Base-by-base conservation (phyloP, 2,113 vertebrate species). In the Dolichallabes microphthalmus region DNA sequence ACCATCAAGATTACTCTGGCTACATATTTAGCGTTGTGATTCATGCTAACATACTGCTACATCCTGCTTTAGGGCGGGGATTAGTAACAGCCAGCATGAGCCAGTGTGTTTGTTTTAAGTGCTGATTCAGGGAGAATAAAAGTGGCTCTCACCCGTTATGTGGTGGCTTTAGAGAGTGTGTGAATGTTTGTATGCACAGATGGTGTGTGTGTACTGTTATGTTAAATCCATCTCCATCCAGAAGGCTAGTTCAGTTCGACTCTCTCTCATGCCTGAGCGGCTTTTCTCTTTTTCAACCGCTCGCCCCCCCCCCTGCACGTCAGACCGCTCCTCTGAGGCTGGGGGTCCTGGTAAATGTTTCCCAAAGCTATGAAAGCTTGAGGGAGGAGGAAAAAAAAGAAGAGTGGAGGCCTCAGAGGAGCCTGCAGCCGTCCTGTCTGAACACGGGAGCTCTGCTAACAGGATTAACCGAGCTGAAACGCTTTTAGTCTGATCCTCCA, bases 401-500 rank as follows among this genome's bases (percentile, higher is more conserved):
- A 32, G 79, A 68, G 82, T 22, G 45, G 45, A 58, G 68, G 82
- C 75, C 74, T 27, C 25, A n/a, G 83, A 78, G 75, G 74, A 58
- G 74, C 80, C 68, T n/a, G 82, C 86, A 86, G 77, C 57, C 69
- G 20, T 30, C 20, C 75, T 39, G 68, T 30, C 78, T 74, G 78
- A 35, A 90, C 90, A 89, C 83, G 90, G 86, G 84, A 87, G 88
- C 90, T 87, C 88, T 86, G 88, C 93, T 93, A 92, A 94, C 91
- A 92, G 91, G 92, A 93, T 94, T 93, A 94, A 88, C 87, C 82
- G 82, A 87, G 77, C 68, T 87, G 75, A 85, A 87, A 84, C 20
- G 77, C 77, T 87, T 87, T 87, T 71, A 85, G 76, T n/a, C 76
- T 84, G 75, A 80, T 66, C 68, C 82, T 75, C 52, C 27, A 19